Evolutionary conservation across 2,888 invertebrate genomes (phyloP), one percentile per base, ranked within the genome.

Genomic region (Rhaphigaster nebulosa): DNA sequence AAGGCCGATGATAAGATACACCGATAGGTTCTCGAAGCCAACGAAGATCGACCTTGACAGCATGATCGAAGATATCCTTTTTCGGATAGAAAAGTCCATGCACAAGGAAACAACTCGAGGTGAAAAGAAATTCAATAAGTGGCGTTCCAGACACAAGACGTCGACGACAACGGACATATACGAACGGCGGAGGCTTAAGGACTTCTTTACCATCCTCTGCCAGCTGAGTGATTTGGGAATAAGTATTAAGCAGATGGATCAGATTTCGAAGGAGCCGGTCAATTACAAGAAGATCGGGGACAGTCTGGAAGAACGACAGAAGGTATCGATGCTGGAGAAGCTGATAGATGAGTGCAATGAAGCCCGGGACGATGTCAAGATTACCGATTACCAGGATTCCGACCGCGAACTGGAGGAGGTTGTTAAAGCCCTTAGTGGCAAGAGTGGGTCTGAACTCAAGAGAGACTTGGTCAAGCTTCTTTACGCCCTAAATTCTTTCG

Each of bases 211-310:
- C 1, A 84, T 84, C n/a, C 84, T 84, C 5, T 3, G n/a, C 1
- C 84, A 84, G 10, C 26, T 84, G 23, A n/a, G 15, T 13, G 84
- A 50, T 26, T 50, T 84, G 84, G 84, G 84, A 1, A 45, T 84
- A 10, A 84, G 84, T 6, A n/a, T 84, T 6, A 45, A 84, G 84
- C 84, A 84, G n/a, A 84, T 84, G 84, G 84, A 84, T 10, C 45
- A 45, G 15, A 84, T 84, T 3, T 26, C 45, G 8, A 84, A 84
- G 45, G 84, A 84, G 84, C 84, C 84, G 0, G 26, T 34, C 2
- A 84, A 50, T 45, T 84, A 45, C 45, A 84, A 38, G 84, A 50
- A 45, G 12, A 13, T 84, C 4, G 84, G 84, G 45, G n/a, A 38
- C 3, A 84, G 84, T 15, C 41, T 84, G 45, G 84, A 84, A 12